Evolutionary conservation across 2,113 vertebrate species (phyloP).

Genomic region (Leptobrachium ailaonicum): DNA sequence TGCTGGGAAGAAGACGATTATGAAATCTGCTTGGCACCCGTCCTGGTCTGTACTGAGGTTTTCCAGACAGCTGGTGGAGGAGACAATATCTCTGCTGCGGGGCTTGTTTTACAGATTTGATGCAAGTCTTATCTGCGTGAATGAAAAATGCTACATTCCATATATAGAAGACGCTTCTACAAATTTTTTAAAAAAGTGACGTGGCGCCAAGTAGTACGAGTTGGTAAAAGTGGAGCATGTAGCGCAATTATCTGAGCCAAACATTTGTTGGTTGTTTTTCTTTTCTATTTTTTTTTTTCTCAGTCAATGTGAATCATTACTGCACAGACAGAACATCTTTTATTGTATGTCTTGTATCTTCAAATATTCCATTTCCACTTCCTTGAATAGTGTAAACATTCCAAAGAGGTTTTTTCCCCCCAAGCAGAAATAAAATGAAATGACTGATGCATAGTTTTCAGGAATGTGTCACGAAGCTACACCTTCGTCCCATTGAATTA

Average conservation of each 20-base stretch:
- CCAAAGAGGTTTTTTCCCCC: neutral
- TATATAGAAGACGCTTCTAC: neutral
- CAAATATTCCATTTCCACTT: neutral
- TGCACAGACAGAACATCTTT: neutral
- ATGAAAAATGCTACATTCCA: conserved; percentile 3
- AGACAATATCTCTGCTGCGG: conserved; percentile 80
- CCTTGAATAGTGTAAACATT: neutral
- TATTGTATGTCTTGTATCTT: neutral
- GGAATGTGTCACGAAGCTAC: no score
- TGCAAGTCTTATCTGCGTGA: neutral
- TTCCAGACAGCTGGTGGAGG: conserved; percentile 81
- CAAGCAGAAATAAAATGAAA: no score
- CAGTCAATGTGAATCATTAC: neutral
- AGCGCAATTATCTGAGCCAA: conserved; percentile 32
- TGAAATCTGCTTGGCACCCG: conserved; percentile 78
- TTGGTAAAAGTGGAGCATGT: neutral
- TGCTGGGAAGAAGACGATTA: conserved; percentile 78
- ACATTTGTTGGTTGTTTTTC: neutral
- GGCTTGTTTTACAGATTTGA: conserved; percentile 79
- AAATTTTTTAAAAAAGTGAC: neutral
- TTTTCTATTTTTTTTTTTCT: neutral
- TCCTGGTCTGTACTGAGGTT: conserved; percentile 81
- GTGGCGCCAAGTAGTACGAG: neutral
- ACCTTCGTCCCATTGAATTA: neutral
- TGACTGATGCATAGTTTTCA: no score